These are phyloP conservation scores for Tupiocoris notatus DNA, from an alignment of 2,888 invertebrate species.

Conservation along the genomic window DNA sequence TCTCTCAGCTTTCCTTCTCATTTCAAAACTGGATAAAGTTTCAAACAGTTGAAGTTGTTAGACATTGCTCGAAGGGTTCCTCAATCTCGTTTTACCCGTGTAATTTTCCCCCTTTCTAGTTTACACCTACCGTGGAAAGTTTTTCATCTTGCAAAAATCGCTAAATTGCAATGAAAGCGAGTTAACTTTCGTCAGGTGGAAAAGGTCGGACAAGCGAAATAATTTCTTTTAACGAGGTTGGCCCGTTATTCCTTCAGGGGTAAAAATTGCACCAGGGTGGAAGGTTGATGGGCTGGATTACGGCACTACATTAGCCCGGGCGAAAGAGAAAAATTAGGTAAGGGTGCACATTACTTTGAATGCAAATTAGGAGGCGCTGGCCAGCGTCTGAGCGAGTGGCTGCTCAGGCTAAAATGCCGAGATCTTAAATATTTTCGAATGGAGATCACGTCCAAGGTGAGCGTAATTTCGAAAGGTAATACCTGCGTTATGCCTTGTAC, in stretches of 20 bases:
- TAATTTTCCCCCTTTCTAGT: too few relatives aligned
- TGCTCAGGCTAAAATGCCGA: not conserved
- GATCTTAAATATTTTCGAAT: conserved; percentile 12
- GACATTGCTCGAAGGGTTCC: not conserved
- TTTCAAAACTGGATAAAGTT: not conserved
- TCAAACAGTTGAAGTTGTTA: not conserved
- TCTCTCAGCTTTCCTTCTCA: too few relatives aligned
- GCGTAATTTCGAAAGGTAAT: conserved; percentile 20
- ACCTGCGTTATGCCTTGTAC: not conserved
- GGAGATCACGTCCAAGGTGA: not conserved
- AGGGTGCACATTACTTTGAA: conserved; percentile 24
- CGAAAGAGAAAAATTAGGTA: conserved; percentile 16
- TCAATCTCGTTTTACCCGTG: not conserved
- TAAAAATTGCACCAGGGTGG: conserved; percentile 10
- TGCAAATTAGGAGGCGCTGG: conserved; percentile 15
- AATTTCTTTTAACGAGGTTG: not conserved
- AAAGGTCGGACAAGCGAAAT: not conserved
- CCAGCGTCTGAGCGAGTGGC: not conserved
- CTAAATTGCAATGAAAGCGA: not conserved
- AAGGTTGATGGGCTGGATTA: conserved; percentile 20
- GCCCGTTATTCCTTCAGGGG: conserved; percentile 1
- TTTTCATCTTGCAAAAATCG: not conserved
- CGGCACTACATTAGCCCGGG: not conserved
- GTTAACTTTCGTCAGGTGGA: not conserved
- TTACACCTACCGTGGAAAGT: too few relatives aligned